These are phyloP conservation scores for Labeo rohita DNA, from an alignment of 2,113 vertebrate genomes.

Conservation along the genomic window DNA sequence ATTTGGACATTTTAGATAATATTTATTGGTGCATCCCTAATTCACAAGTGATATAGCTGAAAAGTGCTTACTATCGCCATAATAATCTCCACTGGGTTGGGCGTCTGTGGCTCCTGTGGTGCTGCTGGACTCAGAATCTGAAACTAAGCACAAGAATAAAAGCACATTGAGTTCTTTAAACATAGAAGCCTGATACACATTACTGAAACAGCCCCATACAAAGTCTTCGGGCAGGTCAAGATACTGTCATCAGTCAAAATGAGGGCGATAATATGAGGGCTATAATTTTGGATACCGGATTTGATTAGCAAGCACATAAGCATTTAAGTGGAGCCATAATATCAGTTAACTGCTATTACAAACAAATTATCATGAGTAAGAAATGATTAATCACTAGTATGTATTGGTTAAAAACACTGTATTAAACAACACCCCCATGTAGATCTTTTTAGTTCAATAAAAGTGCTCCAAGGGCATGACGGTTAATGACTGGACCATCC, in stretches of 20 bases:
- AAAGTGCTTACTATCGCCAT: slow-evolving; percentile 91
- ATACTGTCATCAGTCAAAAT: not conserved
- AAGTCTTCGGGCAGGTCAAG: not conserved
- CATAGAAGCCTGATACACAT: not conserved
- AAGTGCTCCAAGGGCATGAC: not conserved
- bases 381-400: not conserved
- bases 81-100: slow-evolving; percentile 90
- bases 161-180: not conserved
- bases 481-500: slow-evolving; percentile 5
- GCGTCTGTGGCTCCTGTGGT: slow-evolving; percentile 83
- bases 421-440: not conserved
- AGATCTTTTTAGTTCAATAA: not conserved
- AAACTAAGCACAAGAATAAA: slow-evolving; percentile 63
- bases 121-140: slow-evolving; percentile 85
- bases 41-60: not conserved
- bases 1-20: not conserved
- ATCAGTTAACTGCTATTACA: not conserved
- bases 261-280: not conserved
- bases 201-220: not conserved
- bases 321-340: not conserved
- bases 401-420: not conserved
- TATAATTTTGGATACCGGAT: not conserved
- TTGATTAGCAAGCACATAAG: not conserved
- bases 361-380: not conserved
- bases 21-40: not conserved